These are phyloP conservation scores for Heliconius cydno DNA, from an alignment of 2,888 invertebrate species.

Conservation along the genomic window DNA sequence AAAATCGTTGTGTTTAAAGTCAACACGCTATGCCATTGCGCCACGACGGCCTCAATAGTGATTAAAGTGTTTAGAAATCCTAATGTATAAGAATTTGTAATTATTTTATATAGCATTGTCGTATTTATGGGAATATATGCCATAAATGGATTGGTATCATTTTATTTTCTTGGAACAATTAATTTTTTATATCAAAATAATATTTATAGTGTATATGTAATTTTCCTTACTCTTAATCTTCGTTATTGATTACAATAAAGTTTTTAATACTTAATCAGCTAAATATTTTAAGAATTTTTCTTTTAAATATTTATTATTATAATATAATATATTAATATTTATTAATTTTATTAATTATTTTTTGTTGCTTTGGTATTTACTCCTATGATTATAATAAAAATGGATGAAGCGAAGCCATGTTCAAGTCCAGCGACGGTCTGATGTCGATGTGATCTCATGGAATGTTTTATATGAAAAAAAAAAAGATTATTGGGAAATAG, in stretches of 20 bases:
- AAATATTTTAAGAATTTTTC: too few relatives aligned
- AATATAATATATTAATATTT: neutral
- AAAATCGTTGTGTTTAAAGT: too few relatives aligned
- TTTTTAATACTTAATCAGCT: neutral
- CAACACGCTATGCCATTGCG: too few relatives aligned
- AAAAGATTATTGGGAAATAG: neutral
- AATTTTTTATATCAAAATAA: neutral
- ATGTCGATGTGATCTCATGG: slow-evolving; percentile 45
- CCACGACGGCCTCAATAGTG: too few relatives aligned
- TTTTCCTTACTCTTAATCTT: neutral
- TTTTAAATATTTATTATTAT: neutral
- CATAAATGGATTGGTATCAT: neutral
- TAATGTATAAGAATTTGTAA: too few relatives aligned
- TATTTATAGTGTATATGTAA: neutral
- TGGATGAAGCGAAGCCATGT: slow-evolving; percentile 52
- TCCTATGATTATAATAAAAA: neutral
- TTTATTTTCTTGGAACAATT: neutral
- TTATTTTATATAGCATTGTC: too few relatives aligned
- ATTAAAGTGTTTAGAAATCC: too few relatives aligned
- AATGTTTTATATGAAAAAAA: slow-evolving; percentile 38
- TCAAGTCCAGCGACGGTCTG: slow-evolving; percentile 49
- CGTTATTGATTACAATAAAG: neutral
- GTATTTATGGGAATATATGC: too few relatives aligned
- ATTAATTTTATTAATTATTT: neutral
- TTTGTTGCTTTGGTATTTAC: slow-evolving; percentile 9